Percentiles rank a stretch among this genome's conserved stretches.
These are phyloP conservation scores for Lepidonotus clava DNA, from an alignment of 2,888 invertebrate genomes.

Conservation along the genomic window DNA sequence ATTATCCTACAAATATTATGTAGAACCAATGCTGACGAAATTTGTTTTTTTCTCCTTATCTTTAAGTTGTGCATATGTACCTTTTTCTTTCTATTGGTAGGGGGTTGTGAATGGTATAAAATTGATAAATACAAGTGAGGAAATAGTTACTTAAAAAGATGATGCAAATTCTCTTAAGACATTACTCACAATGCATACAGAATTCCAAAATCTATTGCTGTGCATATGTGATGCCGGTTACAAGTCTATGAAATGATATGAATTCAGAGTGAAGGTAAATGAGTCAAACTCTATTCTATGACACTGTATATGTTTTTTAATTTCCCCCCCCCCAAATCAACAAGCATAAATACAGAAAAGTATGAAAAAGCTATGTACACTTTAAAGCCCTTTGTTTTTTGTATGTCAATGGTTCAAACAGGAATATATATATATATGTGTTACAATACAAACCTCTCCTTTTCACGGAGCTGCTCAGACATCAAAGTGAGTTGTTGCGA, in stretches of 20 bases:
- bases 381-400: background rate
- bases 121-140: background rate
- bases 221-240: too few relatives aligned
- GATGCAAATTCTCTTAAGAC: too few relatives aligned
- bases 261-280: too few relatives aligned
- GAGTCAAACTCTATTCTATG: too few relatives aligned
- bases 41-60: background rate
- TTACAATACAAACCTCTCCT: constrained; percentile 76
- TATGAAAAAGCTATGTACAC: too few relatives aligned
- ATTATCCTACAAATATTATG: background rate
- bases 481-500: constrained; percentile 77
- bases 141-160: background rate
- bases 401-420: background rate
- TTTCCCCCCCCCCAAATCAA: too few relatives aligned
- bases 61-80: background rate
- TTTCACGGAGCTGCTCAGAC: constrained; percentile 78
- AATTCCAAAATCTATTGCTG: too few relatives aligned
- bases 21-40: background rate
- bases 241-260: too few relatives aligned
- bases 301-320: too few relatives aligned
- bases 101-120: background rate
- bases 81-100: background rate
- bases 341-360: too few relatives aligned
- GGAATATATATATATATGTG: background rate
- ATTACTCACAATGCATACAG: too few relatives aligned